Evolutionary conservation across 2,113 vertebrate genomes (phyloP).

Genomic region (Danionella cerebrum): DNA sequence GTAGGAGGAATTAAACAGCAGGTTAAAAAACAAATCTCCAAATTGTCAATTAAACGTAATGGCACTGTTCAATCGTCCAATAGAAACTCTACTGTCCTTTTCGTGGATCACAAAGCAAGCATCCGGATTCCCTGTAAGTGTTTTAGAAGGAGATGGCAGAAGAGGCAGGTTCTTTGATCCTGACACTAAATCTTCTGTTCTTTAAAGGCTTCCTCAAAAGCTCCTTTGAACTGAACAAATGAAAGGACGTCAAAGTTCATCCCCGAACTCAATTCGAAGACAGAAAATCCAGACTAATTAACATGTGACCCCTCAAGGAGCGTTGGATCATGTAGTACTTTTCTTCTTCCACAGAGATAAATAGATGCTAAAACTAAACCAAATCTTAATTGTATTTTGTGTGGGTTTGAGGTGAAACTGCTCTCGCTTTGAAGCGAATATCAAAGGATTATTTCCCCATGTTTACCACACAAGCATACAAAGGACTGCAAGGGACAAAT

Average conservation of each 20-base stretch:
- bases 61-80: conserved; percentile 26
- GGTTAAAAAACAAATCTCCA: too few relatives aligned
- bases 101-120: too few relatives aligned
- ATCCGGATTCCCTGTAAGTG: too few relatives aligned
- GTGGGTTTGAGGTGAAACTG: conserved; percentile 3
- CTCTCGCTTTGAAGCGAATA: conserved; percentile 38
- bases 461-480: conserved; percentile 34
- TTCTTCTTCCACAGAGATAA: neutral
- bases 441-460: conserved; percentile 37
- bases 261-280: conserved; percentile 6
- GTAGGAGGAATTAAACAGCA: too few relatives aligned
- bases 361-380: too few relatives aligned
- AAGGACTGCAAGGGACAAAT: conserved; percentile 8
- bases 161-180: conserved; percentile 24
- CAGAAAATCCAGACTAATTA: conserved; percentile 39
- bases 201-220: conserved; percentile 23
- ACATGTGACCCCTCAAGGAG: conserved; percentile 11
- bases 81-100: neutral
- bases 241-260: neutral
- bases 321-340: neutral
- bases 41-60: too few relatives aligned
- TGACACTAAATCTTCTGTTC: conserved; percentile 30
- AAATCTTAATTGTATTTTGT: too few relatives aligned
- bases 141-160: neutral
- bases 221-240: conserved; percentile 10